A percentile compares a stretch with the other conserved stretches of the same genome.
phyloP scores from a whole-genome alignment of 2,888 invertebrate species.

The Cenopis cana region DNA sequence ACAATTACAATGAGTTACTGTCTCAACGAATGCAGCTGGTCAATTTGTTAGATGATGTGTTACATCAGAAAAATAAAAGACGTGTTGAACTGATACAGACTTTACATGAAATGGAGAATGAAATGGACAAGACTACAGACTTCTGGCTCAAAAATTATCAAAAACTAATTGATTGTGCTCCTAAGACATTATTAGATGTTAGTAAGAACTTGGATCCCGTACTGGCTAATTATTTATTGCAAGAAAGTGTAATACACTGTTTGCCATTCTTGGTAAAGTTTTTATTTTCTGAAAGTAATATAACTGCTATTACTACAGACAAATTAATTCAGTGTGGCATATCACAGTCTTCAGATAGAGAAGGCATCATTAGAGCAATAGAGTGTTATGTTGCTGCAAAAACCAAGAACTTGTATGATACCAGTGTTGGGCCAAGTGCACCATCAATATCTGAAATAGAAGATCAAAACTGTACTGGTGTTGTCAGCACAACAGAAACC shows the following conservation, averaged over 20 bases:
- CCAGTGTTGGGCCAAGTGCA: constrained; percentile 60
- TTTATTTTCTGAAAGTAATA: constrained; percentile 80
- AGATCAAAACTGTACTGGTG: constrained; percentile 66
- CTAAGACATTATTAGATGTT: constrained; percentile 86
- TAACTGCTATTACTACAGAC: constrained; percentile 82
- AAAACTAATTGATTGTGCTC: constrained; percentile 90
- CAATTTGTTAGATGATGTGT: constrained; percentile 87
- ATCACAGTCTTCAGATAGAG: constrained; percentile 82
- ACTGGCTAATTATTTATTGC: constrained; percentile 88
- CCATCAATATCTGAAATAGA: constrained; percentile 54
- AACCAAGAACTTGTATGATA: constrained; percentile 60
- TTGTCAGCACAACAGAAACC: constrained; percentile 62
- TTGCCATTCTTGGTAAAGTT: constrained; percentile 89
- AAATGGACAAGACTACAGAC: constrained; percentile 80
- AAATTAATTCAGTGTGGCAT: constrained; percentile 86
- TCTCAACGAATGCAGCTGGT: constrained; percentile 89
- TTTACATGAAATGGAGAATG: constrained; percentile 89
- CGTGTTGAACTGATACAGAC: constrained; percentile 88
- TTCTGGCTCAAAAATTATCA: constrained; percentile 94
- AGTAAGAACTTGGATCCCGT: constrained; percentile 87
- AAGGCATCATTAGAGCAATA: constrained; percentile 87
- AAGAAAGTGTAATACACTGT: constrained; percentile 90
- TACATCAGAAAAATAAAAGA: constrained; percentile 88
- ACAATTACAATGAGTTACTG: constrained; percentile 89
- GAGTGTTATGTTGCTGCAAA: constrained; percentile 82